phyloP scores from a whole-genome alignment of 2,888 invertebrate species.

The Diplazon laetatorius region DNA sequence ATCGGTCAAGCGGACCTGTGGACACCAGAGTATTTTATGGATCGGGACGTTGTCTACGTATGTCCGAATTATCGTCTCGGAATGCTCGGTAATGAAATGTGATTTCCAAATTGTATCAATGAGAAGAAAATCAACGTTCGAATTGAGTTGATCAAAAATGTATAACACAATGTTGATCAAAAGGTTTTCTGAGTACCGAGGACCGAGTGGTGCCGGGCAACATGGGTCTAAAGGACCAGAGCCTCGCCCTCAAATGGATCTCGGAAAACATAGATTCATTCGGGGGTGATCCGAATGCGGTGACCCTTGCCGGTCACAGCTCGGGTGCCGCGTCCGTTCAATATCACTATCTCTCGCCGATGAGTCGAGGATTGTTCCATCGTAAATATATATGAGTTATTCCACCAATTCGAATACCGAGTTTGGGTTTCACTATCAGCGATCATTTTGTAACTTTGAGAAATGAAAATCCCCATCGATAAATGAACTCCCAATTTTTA shows the following conservation, averaged over 20 bases:
- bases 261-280: conserved; percentile 87
- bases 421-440: background rate
- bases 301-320: conserved; percentile 87
- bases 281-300: conserved; percentile 87
- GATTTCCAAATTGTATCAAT: too few relatives aligned
- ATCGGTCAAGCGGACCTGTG: background rate
- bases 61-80: conserved; percentile 1
- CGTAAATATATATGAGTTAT: conserved; percentile 76
- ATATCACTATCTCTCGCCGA: conserved; percentile 86
- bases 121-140: too few relatives aligned
- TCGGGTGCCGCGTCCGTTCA: conserved; percentile 89
- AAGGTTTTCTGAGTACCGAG: conserved; percentile 88
- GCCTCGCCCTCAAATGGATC: conserved; percentile 87
- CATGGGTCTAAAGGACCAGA: conserved; percentile 88
- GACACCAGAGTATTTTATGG: background rate
- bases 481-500: too few relatives aligned
- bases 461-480: too few relatives aligned
- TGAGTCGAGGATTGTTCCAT: conserved; percentile 84
- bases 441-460: too few relatives aligned
- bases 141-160: background rate
- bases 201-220: conserved; percentile 87
- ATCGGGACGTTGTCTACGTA: background rate
- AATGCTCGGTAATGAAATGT: background rate
- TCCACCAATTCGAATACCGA: background rate
- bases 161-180: too few relatives aligned